A percentile compares a stretch with the other conserved stretches of the same genome.
These are phyloP conservation scores for Clepsis dumicolana DNA, from an alignment of 2,888 invertebrate species.

Conservation along the genomic window DNA sequence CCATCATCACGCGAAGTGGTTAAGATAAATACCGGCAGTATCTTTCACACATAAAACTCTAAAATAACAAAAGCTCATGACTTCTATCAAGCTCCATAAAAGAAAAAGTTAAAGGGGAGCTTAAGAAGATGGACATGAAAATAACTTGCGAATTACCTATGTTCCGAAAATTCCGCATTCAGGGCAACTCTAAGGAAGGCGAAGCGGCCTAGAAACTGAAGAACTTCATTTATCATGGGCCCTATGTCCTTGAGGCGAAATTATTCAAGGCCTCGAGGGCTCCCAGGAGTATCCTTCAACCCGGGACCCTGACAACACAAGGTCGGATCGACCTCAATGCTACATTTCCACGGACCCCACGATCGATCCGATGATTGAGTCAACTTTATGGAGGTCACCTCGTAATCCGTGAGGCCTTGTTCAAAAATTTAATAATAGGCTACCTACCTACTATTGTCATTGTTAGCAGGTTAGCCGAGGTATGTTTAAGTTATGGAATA, in stretches of 20 bases:
- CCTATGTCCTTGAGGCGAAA: constrained; percentile 73
- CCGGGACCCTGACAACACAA: constrained; percentile 62
- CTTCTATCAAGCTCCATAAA: constrained; percentile 3
- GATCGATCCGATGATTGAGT: constrained; percentile 60
- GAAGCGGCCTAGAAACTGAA: constrained; percentile 72
- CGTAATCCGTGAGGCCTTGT: constrained; percentile 14
- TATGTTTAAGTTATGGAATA: not conserved
- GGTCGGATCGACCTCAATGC: constrained; percentile 63
- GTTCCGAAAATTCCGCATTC: constrained; percentile 61
- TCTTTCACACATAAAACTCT: constrained; percentile 9
- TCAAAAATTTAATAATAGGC: constrained; percentile 30
- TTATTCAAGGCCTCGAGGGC: constrained; percentile 70
- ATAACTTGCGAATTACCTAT: constrained; percentile 37
- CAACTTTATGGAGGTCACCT: constrained; percentile 63
- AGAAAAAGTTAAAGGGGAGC: constrained; percentile 2
- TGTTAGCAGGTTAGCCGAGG: constrained; percentile 11
- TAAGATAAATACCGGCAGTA: too few species aligned
- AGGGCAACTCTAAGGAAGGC: constrained; percentile 61
- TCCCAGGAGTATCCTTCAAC: constrained; percentile 75
- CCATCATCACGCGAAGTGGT: too few species aligned
- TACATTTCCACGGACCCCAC: constrained; percentile 57
- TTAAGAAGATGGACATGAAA: constrained; percentile 25
- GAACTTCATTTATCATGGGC: constrained; percentile 76
- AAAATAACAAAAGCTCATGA: constrained; percentile 7
- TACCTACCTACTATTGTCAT: constrained; percentile 22